Base-by-base conservation (phyloP, 2,797 vertebrate genomes). In the Silurus lanzhouensis region DNA sequence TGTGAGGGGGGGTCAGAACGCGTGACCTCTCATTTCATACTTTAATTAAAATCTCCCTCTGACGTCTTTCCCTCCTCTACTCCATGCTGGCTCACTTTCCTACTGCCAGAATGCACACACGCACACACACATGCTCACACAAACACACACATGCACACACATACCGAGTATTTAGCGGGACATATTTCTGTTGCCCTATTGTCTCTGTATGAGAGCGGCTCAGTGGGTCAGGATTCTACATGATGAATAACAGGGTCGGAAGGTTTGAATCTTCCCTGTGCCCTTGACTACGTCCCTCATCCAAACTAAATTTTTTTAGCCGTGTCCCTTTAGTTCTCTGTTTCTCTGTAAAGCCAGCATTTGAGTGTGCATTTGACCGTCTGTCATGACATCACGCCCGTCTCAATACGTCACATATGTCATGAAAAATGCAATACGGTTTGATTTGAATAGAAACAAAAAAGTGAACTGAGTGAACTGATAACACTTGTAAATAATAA, bases 21-120 rank as follows among this genome's bases (percentile, higher is more conserved):
- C 93, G 93, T 95, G 95, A 95, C 95, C 94, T 95, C 94, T 94
- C 94, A 93, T 95, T 95, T 95, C 93, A 94, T 94, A 95, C 94
- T 95, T 95, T 95, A 95, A 95, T 95, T 95, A 95, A 95, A 95
- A 95, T 95, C 95, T 95, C 94, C 94, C 94, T 94, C 94, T 95
- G 94, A 95, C 94, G 93, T 95, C 94, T 93, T 94, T 94, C 93
- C 93, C 94, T 93, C 92, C 93, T 94, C 91, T 90, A 88, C 92
- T 92, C 86, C 88, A 90, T 83, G 87, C 89, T 87, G 87, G 87
- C 87, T 89, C 86, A 71, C 85, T 85, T 89, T 90, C 87, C 88
- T 80, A 85, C 83, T 77, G 85, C 85, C 86, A 85, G 77, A 83
- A 83, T 81, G 82, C 86, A 83, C 84, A 84, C 78, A 83, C 76